Base-by-base conservation (phyloP, 1,140 invertebrate genomes). In the Cydia strobilella region DNA sequence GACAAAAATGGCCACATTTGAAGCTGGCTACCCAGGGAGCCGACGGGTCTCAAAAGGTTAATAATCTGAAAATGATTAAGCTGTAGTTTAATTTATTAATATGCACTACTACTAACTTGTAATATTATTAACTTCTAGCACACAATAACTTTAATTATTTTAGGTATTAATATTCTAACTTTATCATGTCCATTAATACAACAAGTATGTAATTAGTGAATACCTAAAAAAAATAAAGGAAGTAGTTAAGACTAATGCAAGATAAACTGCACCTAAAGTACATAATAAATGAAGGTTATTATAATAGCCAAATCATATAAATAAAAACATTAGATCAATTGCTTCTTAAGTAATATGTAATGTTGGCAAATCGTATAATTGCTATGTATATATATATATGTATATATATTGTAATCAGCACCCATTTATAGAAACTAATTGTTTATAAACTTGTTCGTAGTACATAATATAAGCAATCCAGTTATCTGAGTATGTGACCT, bases 401-500 rank as follows among this genome's bases (percentile, higher is more conserved):
- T 7, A 69, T 13, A n/a, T 66, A 35, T 35, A 1, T 1, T 69
- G 31, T 69, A 69, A 69, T 69, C 31, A 69, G 31, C 1, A 69
- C 39, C 12, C 13, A 69, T 69, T 69, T 69, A 69, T 69, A 25
- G 65, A 39, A 79, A 75, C 39, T 75, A 73, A 39, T 79, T 69
- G 81, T 82, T 82, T 80, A 83, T 82, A 84, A 85, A 75, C 79
- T 81, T 79, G 76, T 83, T 59, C n/a, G 5, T 48, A 51, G 39
- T 72, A 42, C 42, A 25, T 72, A 82, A 77, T 85, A 84, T 87
- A 84, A 84, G 82, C 87, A 83, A 84, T 77, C 78, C 75, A 86
- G 81, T 92, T 91, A 91, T 91, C 88, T 85, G 74, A 82, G 79
- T 71, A 81, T 84, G 77, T 92, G 89, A 92, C 89, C 89, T 88